Base-by-base conservation (phyloP, 2,888 invertebrate genomes). In the Stictocephala bisonia region DNA sequence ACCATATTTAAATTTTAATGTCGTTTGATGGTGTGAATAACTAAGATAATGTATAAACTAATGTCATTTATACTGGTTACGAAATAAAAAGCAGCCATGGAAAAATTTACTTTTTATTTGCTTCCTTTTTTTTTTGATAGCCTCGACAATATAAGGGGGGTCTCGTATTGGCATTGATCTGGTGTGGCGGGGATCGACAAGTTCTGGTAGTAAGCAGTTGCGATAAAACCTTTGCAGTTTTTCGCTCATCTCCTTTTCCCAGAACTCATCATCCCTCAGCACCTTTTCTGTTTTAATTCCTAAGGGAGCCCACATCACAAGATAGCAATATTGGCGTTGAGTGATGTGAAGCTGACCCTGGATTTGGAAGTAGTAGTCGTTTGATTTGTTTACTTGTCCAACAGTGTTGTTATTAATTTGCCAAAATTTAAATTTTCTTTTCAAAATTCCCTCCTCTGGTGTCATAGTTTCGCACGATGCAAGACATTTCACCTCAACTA, bases 221-320 rank as follows among this genome's bases (percentile, higher is more conserved):
- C 51, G 24, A 20, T 70, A 70, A 29, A 70, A 70, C 24, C 35
- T 70, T 31, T 56, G 7, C 27, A 56, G 35, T 40, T 70, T 70
- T 18, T 27, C 31, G 13, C 2, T 2, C 70, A 70, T 70, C 15
- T 70, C 35, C 13, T 1, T 70, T 2, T 56, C 26, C 70, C 70
- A 70, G 22, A 70, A 70, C 13, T 31, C 41, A n/a, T 53, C 40
- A 20, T 70, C 53, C 24, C 56, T 1, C 3, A 11, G 1, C 35
- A 70, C 53, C 4, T 7, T 11, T 22, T 29, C 53, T 22, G 22
- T 27, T 27, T 70, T 40, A 1, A 68, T 22, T 15, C 68, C 68
- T 68, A 27, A 20, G 11, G 68, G 51, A 26, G 68, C 50, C 68
- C 68, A 68, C n/a, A 67, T 9, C 6, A 44, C 67, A 26, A 67